Percentiles rank a stretch among this genome's conserved stretches.
phyloP scores from a whole-genome alignment of 1,140 invertebrate genomes.

The Euborellia annulipes region DNA sequence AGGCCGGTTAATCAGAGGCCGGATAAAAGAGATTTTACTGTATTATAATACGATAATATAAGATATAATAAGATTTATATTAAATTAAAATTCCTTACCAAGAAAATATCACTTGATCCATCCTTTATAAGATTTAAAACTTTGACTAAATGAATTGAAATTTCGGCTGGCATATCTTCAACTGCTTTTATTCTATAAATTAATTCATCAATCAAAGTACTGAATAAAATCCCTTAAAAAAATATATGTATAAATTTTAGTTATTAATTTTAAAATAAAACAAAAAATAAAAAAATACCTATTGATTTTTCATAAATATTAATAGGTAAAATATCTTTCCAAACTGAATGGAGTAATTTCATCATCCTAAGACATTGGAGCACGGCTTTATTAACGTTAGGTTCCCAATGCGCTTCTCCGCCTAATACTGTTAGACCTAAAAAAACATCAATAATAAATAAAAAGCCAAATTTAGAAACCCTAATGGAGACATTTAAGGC shows the following conservation, averaged over 20 bases:
- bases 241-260: background rate
- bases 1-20: too few species aligned
- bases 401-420: conserved; percentile 29
- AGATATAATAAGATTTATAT: conserved; percentile 3
- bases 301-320: conserved; percentile 48
- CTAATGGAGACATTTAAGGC: too few species aligned
- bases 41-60: conserved; percentile 2
- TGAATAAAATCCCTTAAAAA: conserved; percentile 35
- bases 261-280: too few species aligned
- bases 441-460: conserved; percentile 33
- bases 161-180: conserved; percentile 48
- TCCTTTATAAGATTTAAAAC: conserved; percentile 36
- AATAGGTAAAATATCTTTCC: conserved; percentile 55
- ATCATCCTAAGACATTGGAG: conserved; percentile 69
- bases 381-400: conserved; percentile 50
- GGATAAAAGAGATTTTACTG: too few species aligned
- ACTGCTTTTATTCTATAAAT: conserved; percentile 35
- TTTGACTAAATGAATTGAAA: conserved; percentile 37
- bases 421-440: too few species aligned
- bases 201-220: conserved; percentile 42
- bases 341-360: conserved; percentile 68
- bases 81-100: conserved; percentile 27
- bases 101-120: conserved; percentile 36
- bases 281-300: conserved; percentile 24
- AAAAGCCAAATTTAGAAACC: conserved; percentile 1